Percentiles rank a stretch among this genome's conserved stretches.
Evolutionary conservation across 1,140 invertebrate species (phyloP).

Genomic region (Drosophila repleta): DNA sequence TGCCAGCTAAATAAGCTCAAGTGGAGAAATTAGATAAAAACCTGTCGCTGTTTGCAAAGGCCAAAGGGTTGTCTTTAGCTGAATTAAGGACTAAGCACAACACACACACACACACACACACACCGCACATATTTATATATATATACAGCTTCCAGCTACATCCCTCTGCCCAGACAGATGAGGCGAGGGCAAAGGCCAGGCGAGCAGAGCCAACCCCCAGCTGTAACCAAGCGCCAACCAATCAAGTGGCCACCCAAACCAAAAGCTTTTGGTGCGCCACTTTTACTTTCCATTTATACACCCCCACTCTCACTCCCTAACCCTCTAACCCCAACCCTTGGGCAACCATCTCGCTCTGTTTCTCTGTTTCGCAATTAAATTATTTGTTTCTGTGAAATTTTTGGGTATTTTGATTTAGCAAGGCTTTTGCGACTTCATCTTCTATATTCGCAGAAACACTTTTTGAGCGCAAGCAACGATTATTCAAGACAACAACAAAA

Average conservation of each 20-base stretch:
- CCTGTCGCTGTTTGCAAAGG: slow-evolving; percentile 45
- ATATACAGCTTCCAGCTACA: slow-evolving; percentile 28
- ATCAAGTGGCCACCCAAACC: slow-evolving; percentile 77
- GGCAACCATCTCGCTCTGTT: neutral
- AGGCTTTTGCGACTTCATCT: slow-evolving; percentile 37
- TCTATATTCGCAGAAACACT: slow-evolving; percentile 77
- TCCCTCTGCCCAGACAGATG: slow-evolving; percentile 9
- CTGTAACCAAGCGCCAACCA: slow-evolving; percentile 68
- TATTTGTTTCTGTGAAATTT: slow-evolving; percentile 30
- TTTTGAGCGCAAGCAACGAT: slow-evolving; percentile 82
- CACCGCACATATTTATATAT: neutral
- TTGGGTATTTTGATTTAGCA: slow-evolving; percentile 27
- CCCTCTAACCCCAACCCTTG: neutral
- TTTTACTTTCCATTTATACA: slow-evolving; percentile 71
- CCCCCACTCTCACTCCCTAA: neutral
- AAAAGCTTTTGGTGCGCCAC: slow-evolving; percentile 72
- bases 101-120: slow-evolving; percentile 21
- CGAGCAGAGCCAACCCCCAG: slow-evolving; percentile 44
- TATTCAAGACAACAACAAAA: slow-evolving; percentile 70
- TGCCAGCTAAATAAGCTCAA: slow-evolving; percentile 51
- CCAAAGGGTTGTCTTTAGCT: slow-evolving; percentile 50
- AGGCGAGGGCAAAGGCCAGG: slow-evolving; percentile 38
- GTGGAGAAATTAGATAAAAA: slow-evolving; percentile 82
- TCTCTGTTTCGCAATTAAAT: slow-evolving; percentile 42
- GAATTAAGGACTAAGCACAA: slow-evolving; percentile 54